Base-by-base conservation (phyloP, 2,797 vertebrate genomes). In the Zonotrichia albicollis region DNA sequence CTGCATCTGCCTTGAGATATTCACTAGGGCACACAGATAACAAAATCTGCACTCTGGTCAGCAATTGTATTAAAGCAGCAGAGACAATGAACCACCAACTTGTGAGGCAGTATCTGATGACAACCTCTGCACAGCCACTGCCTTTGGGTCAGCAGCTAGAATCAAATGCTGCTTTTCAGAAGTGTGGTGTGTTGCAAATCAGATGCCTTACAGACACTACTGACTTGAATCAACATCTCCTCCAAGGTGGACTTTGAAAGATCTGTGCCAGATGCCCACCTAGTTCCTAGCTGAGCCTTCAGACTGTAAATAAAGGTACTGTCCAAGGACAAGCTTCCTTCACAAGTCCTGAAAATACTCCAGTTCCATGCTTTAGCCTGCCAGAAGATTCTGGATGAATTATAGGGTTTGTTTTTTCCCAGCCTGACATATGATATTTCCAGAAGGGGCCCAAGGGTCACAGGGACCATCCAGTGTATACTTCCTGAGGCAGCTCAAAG, bases 31-130 rank as follows among this genome's bases (percentile, higher is more conserved):
- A 85, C 27, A 87, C 51, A 73, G 76, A 55, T 51, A 89, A 84
- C 55, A 95, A 95, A 95, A 75, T 32, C 72, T 62, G 45, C 25
- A 40, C 87, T 93, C 89, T 72, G 83, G 79, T 90, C 88, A 88
- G 58, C 0, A 0, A n/a, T 34, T 88, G 64, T 76, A 81, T 72
- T 67, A 82, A 61, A 83, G 50, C 70, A 50, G 40, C 36, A 90
- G 62, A 79, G 55, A 81, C 71, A 40, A 11, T 23, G 40, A 96
- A 78, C 72, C 53, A 38, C 30, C 48, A 36, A 29, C 57, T 89
- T 77, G 43, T 45, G 81, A 83, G 55, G 81, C 36, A 81, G 54
- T 61, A 71, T 54, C 87, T 88, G 89, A 78, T 26, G 21, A 29
- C 34, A 91, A 29, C 15, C 32, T 15, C 53, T 40, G 13, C 4